Conservation (phyloP, 2,797 vertebrate genomes). For the Sebastolobus alascanus region DNA sequence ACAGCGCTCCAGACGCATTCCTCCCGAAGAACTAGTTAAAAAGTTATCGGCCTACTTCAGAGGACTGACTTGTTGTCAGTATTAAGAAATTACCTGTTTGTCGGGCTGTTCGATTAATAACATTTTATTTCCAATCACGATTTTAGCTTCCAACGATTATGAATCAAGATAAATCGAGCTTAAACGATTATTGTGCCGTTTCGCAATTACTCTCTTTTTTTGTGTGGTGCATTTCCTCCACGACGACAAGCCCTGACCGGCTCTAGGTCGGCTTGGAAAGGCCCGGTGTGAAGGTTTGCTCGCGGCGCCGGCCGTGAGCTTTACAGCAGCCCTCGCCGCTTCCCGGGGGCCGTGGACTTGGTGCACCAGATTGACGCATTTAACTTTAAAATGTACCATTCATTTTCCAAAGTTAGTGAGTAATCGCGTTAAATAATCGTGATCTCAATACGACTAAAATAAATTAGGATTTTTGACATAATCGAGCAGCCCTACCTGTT, state of each 20-base stretch:
- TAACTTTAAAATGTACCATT: no score
- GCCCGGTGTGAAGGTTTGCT: no score
- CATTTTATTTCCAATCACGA: neutral
- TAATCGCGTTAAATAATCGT: neutral
- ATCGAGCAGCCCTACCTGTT: neutral
- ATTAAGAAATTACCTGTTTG: neutral
- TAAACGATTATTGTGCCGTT: no score
- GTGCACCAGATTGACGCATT: no score
- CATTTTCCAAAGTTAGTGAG: no score
- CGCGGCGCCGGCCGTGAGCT: no score
- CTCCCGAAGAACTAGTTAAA: conserved; percentile 14
- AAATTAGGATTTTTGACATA: neutral
- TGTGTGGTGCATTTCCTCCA: no score
- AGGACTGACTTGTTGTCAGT: neutral
- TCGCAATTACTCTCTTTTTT: no score
- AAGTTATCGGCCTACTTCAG: neutral
- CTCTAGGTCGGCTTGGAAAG: no score
- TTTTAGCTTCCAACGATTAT: neutral
- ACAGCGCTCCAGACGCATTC: conserved; percentile 11
- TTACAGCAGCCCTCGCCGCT: no score
- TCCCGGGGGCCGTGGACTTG: no score
- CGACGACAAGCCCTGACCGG: no score
- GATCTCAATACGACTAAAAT: neutral
- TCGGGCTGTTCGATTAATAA: neutral
- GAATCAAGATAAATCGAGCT: neutral